A percentile compares a stretch with the other conserved stretches of the same genome.
Conservation (phyloP, 2,888 invertebrate genomes). For the Lingula anatina region DNA sequence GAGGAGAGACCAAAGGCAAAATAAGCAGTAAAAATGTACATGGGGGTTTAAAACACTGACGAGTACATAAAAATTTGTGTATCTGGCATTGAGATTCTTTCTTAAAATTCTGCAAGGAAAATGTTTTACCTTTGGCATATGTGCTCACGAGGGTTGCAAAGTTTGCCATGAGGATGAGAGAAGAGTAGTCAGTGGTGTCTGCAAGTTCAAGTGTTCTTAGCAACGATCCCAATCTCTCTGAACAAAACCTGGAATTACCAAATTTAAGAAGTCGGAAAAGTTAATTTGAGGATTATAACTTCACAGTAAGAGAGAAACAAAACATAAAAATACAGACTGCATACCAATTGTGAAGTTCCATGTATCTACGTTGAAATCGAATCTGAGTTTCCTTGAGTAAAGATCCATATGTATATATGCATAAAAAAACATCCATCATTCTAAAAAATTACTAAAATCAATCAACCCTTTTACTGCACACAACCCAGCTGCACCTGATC, state of each 20-base stretch:
- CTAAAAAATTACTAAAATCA: background rate
- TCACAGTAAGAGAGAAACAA: background rate
- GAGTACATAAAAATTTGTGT: too few relatives aligned
- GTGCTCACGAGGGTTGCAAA: conserved; percentile 95
- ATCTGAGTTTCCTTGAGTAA: too few relatives aligned
- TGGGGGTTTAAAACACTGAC: background rate
- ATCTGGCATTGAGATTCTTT: too few relatives aligned
- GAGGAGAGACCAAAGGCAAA: too few relatives aligned
- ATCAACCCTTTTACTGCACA: background rate
- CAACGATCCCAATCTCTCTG: conserved; percentile 82
- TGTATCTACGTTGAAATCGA: too few relatives aligned
- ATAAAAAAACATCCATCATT: too few relatives aligned
- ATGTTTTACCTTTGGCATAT: conserved; percentile 73
- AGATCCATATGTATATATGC: too few relatives aligned
- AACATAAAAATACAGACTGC: too few relatives aligned
- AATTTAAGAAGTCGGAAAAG: background rate
- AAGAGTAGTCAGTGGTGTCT: conserved; percentile 83
- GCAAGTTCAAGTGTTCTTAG: conserved; percentile 84
- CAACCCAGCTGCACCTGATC: background rate
- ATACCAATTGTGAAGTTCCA: too few relatives aligned
- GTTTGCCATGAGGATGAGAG: conserved; percentile 72
- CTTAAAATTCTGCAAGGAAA: too few relatives aligned
- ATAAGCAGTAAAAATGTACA: too few relatives aligned
- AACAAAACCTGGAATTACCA: conserved; percentile 69
- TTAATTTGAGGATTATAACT: background rate